Percentiles rank a stretch among this genome's conserved stretches.
Evolutionary conservation across 2,113 vertebrate genomes (phyloP).

Genomic region (Willisornis vidua): DNA sequence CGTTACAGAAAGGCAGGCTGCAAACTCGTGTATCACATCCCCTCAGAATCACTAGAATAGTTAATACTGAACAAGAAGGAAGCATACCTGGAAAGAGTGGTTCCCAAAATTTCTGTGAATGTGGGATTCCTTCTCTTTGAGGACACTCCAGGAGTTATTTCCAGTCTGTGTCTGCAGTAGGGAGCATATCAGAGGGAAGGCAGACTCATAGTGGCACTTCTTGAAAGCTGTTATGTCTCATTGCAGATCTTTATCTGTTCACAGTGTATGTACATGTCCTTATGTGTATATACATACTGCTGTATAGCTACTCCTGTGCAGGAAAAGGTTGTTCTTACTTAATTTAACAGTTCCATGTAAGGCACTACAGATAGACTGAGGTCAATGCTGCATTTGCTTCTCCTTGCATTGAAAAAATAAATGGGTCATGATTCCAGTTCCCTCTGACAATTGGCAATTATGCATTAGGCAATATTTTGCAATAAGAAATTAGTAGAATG

Average conservation of each 20-base stretch:
- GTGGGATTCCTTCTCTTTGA: not conserved
- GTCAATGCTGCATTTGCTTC: not conserved
- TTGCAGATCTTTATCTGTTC: not conserved
- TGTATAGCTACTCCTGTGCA: not conserved
- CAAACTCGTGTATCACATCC: not conserved
- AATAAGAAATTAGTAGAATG: not conserved
- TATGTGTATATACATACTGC: not conserved
- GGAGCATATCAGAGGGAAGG: not conserved
- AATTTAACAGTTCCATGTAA: not conserved
- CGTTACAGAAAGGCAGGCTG: not conserved
- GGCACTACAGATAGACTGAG: not conserved
- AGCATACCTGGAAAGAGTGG: not conserved
- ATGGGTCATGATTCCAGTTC: not conserved
- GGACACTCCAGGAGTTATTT: not conserved
- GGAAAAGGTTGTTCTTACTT: not conserved
- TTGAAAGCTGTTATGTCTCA: not conserved
- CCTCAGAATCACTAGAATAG: not conserved
- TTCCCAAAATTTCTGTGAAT: not conserved
- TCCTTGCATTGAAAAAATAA: not conserved
- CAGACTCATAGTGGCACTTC: not conserved
- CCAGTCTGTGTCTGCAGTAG: not conserved
- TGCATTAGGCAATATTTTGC: not conserved
- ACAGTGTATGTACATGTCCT: not conserved
- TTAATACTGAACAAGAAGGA: not conserved
- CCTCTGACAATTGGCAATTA: not conserved